A percentile compares a stretch with the other conserved stretches of the same genome.
Evolutionary conservation across 2,888 invertebrate genomes (phyloP).

Genomic region (Drosophila histrio): DNA sequence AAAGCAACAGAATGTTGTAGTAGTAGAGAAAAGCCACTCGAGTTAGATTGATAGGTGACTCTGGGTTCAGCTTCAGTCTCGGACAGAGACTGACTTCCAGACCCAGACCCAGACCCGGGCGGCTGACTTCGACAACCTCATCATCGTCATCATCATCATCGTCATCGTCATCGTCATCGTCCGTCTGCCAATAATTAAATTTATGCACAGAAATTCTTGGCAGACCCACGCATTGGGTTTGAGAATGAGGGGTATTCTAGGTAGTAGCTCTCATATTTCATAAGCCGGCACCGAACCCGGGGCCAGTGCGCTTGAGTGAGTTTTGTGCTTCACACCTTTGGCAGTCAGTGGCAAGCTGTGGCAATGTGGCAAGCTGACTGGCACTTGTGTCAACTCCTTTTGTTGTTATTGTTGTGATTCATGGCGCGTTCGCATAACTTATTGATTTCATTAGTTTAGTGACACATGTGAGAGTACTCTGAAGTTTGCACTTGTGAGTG

Average conservation of each 20-base stretch:
- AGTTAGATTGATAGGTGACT: slow-evolving; percentile 82
- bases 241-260: background rate
- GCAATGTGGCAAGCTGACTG: slow-evolving; percentile 7
- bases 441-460: slow-evolving; percentile 80
- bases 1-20: slow-evolving; percentile 31
- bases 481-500: slow-evolving; percentile 74
- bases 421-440: slow-evolving; percentile 66
- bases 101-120: slow-evolving; percentile 20
- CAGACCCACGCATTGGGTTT: slow-evolving; percentile 25
- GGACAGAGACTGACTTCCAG: background rate
- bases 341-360: slow-evolving; percentile 40
- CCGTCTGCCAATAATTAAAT: slow-evolving; percentile 76
- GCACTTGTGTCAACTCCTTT: slow-evolving; percentile 56
- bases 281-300: slow-evolving; percentile 57
- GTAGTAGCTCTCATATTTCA: slow-evolving; percentile 71
- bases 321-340: slow-evolving; percentile 79
- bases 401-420: slow-evolving; percentile 69
- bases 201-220: slow-evolving; percentile 79
- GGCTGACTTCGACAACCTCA: slow-evolving; percentile 34
- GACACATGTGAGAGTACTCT: slow-evolving; percentile 59
- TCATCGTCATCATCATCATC: slow-evolving; percentile 16
- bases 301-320: slow-evolving; percentile 71
- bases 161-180: slow-evolving; percentile 15
- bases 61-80: slow-evolving; percentile 72
- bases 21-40: slow-evolving; percentile 72